These are phyloP conservation scores for Melipona bicolor DNA, from an alignment of 2,888 invertebrate genomes.

Conservation along the genomic window DNA sequence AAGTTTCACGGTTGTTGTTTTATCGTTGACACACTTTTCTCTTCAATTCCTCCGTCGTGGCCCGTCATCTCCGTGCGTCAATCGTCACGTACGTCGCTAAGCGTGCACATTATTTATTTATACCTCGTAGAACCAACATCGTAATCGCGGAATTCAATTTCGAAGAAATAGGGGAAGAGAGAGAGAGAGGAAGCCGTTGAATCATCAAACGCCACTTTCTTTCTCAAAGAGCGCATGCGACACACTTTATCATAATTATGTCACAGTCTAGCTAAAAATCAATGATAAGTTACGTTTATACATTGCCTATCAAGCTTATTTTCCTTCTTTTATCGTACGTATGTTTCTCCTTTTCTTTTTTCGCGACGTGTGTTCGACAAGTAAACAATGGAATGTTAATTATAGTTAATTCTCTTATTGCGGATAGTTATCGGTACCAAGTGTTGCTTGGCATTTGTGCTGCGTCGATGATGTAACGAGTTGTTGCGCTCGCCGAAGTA, in stretches of 20 bases:
- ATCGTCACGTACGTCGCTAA: slow-evolving; percentile 9
- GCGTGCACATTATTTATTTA: slow-evolving; percentile 31
- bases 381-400: slow-evolving; percentile 41
- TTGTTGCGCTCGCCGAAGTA: slow-evolving; percentile 51
- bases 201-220: slow-evolving; percentile 44
- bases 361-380: not conserved
- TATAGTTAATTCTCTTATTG: not conserved
- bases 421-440: not conserved
- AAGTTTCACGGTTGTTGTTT: slow-evolving; percentile 36
- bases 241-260: slow-evolving; percentile 50
- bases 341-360: not conserved
- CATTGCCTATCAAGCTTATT: slow-evolving; percentile 30
- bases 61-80: slow-evolving; percentile 34
- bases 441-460: slow-evolving; percentile 26
- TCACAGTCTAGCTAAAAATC: slow-evolving; percentile 38
- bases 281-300: slow-evolving; percentile 21
- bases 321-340: not conserved
- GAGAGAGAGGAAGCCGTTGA: slow-evolving; percentile 9
- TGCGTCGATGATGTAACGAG: slow-evolving; percentile 61
- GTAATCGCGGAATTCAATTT: slow-evolving; percentile 42
- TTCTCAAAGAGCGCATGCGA: slow-evolving; percentile 26
- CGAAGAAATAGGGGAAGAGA: not conserved
- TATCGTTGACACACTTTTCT: slow-evolving; percentile 61
- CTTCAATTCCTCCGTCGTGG: slow-evolving; percentile 24
- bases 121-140: not conserved